Base-by-base conservation (phyloP, 2,113 vertebrate species). In the Dipodomys ordii region DNA sequence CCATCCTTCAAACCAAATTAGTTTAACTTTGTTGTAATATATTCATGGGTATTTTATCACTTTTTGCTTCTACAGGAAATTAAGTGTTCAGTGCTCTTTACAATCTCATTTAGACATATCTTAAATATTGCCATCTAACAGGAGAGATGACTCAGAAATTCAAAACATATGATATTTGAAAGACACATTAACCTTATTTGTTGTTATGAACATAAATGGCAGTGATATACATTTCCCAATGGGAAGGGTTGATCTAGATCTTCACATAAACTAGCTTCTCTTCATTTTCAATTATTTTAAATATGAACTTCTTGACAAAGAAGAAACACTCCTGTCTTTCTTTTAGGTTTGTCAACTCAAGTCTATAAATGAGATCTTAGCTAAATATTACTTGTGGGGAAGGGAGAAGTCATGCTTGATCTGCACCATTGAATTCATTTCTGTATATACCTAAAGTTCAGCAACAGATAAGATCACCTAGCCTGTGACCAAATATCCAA, bases 1-100 rank as follows among this genome's bases (percentile, higher is more conserved):
- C 78, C 74, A 93, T 69, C 78, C 39, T 91, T 96, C 84, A 95
- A 73, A 90, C 2, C 96, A 39, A 96, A 96, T 6, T 95, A 4
- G 19, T 74, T 90, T 84, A 85, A 53, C 15, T 46, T 90, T 77
- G 30, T 49, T 65, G 77, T 72, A 84, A 96, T 25, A 46, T 73
- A 77, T 28, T 95, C 30, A 39, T 16, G 22, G 6, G 20, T 90
- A 72, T 72, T 81, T n/a, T 78, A 25, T 92, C 79, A 79, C 15
- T 8, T 82, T 94, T 96, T 90, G 19, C 92, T 87, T 92, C 80
- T 28, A 7, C 87, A 57, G 53, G 53, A 64, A 16, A 91, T 28
- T n/a, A 46, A 39, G 32, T 92, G 90, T 97, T 80, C 80, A 92
- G 20, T 79, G 83, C 3, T 23, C 7, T 85, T 91, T 89, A 91